Evolutionary conservation across 2,113 vertebrate genomes (phyloP).

Genomic region (Nothocercus julius): DNA sequence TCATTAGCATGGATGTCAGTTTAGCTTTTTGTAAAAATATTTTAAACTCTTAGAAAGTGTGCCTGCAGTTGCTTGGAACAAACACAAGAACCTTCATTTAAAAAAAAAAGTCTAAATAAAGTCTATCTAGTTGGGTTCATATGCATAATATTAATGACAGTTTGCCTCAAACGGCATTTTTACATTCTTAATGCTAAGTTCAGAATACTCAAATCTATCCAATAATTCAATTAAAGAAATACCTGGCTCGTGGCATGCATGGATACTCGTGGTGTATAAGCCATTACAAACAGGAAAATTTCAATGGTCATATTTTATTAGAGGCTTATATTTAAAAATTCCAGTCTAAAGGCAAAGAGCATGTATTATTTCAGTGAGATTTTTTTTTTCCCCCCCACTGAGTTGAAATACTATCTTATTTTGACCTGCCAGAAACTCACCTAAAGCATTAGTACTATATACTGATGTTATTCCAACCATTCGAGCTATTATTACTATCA

Average conservation of each 20-base stretch:
- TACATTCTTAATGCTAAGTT: neutral
- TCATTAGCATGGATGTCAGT: constrained; percentile 45
- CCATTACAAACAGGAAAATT: neutral
- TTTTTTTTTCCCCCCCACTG: neutral
- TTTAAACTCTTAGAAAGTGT: constrained; percentile 2
- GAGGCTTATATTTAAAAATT: neutral
- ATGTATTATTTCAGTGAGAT: neutral
- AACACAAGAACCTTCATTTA: neutral
- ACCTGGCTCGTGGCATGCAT: neutral
- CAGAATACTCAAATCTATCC: neutral
- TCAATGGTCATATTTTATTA: neutral
- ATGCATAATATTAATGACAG: neutral
- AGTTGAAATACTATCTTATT: neutral
- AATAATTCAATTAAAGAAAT: neutral
- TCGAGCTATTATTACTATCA: neutral
- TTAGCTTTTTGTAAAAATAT: constrained; percentile 37
- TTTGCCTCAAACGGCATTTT: neutral
- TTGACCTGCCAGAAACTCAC: neutral
- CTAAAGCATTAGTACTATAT: neutral
- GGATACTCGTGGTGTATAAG: neutral
- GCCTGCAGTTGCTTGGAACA: neutral
- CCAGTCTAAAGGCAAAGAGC: neutral
- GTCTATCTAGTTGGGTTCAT: neutral
- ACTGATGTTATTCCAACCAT: rapidly evolving
- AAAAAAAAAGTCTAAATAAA: neutral